Conservation (phyloP, 1,140 invertebrate species). For the Sipha flava region DNA sequence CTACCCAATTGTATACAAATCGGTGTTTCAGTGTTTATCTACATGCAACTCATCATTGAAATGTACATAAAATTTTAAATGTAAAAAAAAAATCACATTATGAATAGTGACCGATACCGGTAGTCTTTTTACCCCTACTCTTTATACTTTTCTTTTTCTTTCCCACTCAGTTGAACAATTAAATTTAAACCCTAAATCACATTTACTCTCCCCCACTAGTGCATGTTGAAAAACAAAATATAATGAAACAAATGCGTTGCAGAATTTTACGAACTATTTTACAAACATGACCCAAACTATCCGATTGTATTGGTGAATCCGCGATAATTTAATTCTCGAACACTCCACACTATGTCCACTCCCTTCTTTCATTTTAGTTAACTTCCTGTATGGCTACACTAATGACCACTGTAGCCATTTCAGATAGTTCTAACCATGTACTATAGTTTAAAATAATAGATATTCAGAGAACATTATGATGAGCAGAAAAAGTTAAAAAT, state of each 20-base stretch:
- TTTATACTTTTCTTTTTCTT: no score
- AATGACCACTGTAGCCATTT: no score
- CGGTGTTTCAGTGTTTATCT: neutral
- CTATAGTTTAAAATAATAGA: no score
- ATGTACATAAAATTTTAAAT: neutral
- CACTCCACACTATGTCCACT: neutral
- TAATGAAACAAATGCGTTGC: neutral
- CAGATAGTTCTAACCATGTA: no score
- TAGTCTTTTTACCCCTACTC: no score
- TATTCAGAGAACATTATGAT: no score
- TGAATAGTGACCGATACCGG: neutral
- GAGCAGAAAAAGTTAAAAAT: no score
- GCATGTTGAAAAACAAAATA: neutral
- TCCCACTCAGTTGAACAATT: no score
- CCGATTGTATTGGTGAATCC: neutral
- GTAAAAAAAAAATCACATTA: neutral
- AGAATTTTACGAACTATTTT: neutral
- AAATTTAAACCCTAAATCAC: no score
- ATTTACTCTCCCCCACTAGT: neutral
- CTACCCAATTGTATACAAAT: neutral
- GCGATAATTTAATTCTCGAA: neutral
- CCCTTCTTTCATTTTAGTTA: no score
- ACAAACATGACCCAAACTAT: neutral
- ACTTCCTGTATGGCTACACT: no score
- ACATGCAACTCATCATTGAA: neutral